Evolutionary conservation across 2,113 vertebrate genomes (phyloP), one percentile per base, ranked within the genome.

Genomic region (Reinhardtius hippoglossoides): DNA sequence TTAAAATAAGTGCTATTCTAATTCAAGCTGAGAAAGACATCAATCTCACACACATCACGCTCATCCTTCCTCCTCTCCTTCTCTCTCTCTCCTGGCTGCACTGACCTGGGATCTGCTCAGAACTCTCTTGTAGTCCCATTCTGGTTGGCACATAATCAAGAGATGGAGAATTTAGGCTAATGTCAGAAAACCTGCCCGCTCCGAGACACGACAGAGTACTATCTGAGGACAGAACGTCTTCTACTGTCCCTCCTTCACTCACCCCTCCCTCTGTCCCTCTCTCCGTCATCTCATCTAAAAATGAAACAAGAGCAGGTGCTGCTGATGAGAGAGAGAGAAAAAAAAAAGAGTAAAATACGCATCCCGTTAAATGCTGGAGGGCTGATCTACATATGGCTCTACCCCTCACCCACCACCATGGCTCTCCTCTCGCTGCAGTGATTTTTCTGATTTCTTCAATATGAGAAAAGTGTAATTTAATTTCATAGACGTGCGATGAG

Each of bases 91-190:
- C 16, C 35, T n/a, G 23, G 13, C 27, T 70, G 57, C 73, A 85
- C 83, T 89, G 71, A 92, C 89, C 87, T 89, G 85, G 37, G 84
- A 92, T 90, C 87, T 70, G 63, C 71, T 85, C 70, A 87, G 68
- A 16, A 55, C 65, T 71, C 77, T 82, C 75, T 71, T 89, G 82
- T 86, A 87, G 72, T 90, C 83, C 86, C 85, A 92, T 69, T 89
- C 85, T 61, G 73, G 64, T 60, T 89, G 80, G 68, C 68, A 76
- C 71, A 84, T 87, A 58, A 79, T 88, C 88, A 92, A 75, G 37
- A 78, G 78, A 81, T 15, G 63, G 59, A 82, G 67, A 42, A 88
- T 60, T 84, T 58, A 81, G 76, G 37, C 58, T 44, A 35, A 68
- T 31, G 57, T 85, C 50, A 82, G 67, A 80, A 63, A 67, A 64